Percentiles rank a stretch among this genome's conserved stretches.
phyloP scores from a whole-genome alignment of 2,113 vertebrate species.

The Ptilonorhynchus violaceus region DNA sequence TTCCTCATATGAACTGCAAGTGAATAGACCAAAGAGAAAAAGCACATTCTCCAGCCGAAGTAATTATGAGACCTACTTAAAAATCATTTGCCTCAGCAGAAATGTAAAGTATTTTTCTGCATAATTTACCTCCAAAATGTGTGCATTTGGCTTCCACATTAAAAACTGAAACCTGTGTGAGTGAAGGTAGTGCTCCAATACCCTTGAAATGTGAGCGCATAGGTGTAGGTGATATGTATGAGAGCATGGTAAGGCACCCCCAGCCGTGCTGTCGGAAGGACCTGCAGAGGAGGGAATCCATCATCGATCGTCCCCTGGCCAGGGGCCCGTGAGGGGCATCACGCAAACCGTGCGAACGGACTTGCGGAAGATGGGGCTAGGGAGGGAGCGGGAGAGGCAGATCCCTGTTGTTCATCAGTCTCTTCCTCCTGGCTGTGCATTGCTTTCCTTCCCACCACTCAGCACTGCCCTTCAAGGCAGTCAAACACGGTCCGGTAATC shows the following conservation, averaged over 20 bases:
- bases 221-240: background rate
- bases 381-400: background rate
- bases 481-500: accelerated
- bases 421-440: background rate
- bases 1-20: constrained; percentile 66
- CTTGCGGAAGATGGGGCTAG: background rate
- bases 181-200: background rate
- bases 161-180: background rate
- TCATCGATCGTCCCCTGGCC: accelerated
- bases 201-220: background rate
- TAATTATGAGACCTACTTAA: constrained; percentile 51
- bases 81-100: constrained; percentile 57
- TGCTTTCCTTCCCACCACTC: background rate
- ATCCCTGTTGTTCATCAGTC: background rate
- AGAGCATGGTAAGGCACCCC: background rate
- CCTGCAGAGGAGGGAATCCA: accelerated
- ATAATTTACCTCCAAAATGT: constrained; percentile 49
- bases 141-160: background rate
- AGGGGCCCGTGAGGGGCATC: accelerated
- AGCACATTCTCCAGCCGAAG: background rate
- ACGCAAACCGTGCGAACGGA: accelerated
- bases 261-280: background rate
- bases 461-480: background rate
- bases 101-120: constrained; percentile 51
- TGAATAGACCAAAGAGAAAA: constrained; percentile 65